These are phyloP conservation scores for Polypterus bichir DNA, from an alignment of 2,113 vertebrate genomes.

Conservation along the genomic window DNA sequence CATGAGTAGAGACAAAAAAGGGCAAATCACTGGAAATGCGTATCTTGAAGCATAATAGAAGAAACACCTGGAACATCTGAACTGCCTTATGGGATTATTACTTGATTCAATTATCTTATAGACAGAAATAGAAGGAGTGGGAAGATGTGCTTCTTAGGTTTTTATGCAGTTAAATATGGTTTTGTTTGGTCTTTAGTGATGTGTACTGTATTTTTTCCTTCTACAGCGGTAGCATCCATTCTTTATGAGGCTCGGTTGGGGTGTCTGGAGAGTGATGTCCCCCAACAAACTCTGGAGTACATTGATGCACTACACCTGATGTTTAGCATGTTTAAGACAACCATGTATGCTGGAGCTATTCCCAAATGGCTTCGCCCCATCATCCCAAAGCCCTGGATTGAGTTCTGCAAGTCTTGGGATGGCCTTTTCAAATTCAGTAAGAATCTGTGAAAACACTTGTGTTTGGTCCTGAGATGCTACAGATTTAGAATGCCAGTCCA, in stretches of 20 bases:
- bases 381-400: slow-evolving; percentile 80
- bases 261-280: slow-evolving; percentile 66
- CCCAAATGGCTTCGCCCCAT: slow-evolving; percentile 78
- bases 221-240: slow-evolving; percentile 68
- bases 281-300: slow-evolving; percentile 67
- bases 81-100: too few relatives aligned
- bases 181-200: neutral
- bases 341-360: slow-evolving; percentile 85
- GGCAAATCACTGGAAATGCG: too few relatives aligned
- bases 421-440: slow-evolving; percentile 91
- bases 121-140: too few relatives aligned
- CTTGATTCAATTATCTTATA: too few relatives aligned
- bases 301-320: slow-evolving; percentile 75
- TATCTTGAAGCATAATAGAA: too few relatives aligned
- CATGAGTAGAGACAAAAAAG: too few relatives aligned
- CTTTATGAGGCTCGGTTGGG: slow-evolving; percentile 74
- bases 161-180: too few relatives aligned
- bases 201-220: neutral
- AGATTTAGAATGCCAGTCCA: too few relatives aligned
- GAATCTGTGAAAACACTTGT: slow-evolving; percentile 16
- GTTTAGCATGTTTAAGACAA: slow-evolving; percentile 91
- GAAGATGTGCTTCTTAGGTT: too few relatives aligned
- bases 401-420: slow-evolving; percentile 87
- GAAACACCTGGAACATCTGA: too few relatives aligned
- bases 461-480: too few relatives aligned